phyloP scores from a whole-genome alignment of 2,797 vertebrate genomes.

The Limnodromus scolopaceus region DNA sequence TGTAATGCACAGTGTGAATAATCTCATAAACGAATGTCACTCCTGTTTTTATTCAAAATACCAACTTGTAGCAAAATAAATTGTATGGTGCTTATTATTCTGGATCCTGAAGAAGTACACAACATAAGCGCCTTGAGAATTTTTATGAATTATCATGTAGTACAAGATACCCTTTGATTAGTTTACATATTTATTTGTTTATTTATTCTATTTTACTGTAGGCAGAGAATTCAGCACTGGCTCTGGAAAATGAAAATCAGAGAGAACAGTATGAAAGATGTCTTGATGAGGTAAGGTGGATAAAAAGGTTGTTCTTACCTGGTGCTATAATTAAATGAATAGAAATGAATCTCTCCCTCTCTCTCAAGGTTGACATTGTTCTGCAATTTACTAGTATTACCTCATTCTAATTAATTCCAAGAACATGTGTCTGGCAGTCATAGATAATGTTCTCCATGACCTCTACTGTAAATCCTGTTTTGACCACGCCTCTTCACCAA shows the following conservation, averaged over 20 bases:
- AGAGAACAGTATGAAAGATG: constrained; percentile 92
- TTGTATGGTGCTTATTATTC: constrained; percentile 29
- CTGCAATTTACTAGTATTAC: constrained; percentile 15
- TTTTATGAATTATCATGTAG: constrained; percentile 34
- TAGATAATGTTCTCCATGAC: background rate
- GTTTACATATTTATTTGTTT: constrained; percentile 62
- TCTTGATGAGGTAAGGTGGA: constrained; percentile 89
- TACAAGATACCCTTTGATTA: constrained; percentile 44
- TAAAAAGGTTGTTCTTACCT: constrained; percentile 9
- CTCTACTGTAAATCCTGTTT: background rate
- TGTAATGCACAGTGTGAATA: constrained; percentile 26
- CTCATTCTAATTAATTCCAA: constrained; percentile 44
- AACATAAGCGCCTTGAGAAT: constrained; percentile 17
- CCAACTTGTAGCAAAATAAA: constrained; percentile 36
- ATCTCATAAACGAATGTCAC: constrained; percentile 48
- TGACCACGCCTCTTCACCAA: background rate
- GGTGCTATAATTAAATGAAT: constrained; percentile 14
- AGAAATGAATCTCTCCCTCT: background rate
- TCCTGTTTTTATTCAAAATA: constrained; percentile 62
- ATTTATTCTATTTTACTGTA: constrained; percentile 68
- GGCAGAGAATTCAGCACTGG: constrained; percentile 88
- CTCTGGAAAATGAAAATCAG: constrained; percentile 90
- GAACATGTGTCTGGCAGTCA: constrained; percentile 3
- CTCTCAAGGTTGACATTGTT: constrained; percentile 12
- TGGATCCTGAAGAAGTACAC: constrained; percentile 30